Base-by-base conservation (phyloP, 2,888 invertebrate species). In the Germaria angustata region DNA sequence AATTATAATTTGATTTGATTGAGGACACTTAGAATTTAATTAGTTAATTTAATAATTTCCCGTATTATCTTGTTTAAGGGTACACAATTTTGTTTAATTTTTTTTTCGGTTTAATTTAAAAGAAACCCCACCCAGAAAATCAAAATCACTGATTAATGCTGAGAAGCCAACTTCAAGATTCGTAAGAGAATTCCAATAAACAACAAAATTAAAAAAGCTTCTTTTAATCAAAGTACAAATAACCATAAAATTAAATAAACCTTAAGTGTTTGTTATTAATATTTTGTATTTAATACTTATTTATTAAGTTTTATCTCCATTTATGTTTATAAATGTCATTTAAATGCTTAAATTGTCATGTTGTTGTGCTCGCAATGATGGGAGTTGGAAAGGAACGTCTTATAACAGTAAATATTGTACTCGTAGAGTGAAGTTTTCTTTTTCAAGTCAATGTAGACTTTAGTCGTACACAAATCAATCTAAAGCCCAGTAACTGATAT, bases 321-420 rank as follows among this genome's bases (percentile, higher is more conserved):
- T 39, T 81, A 61, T 59, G 53, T 76, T 77, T 81, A 77, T 63
- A 61, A 66, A 59, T 76, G 72, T 68, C 77, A 77, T 73, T 81
- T 73, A 81, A 77, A 72, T 77, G 81, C 81, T 73, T 77, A 39
- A 77, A 77, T 63, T 72, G 77, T 81, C 72, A 72, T 65, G 66
- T 55, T 53, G 68, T 46, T 36, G 59, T 24, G 46, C 13, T 53
- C 11, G 9, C n/a, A 68, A n/a, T 20, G 41, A 36, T 69, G 55
- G 15, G 53, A 72, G 32, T 34, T 17, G 36, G 28, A 68, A 32
- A 24, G 36, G 15, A 75, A 75, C 61, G 61, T 77, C 55, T 72
- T 77, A 63, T 81, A 81, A 81, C 81, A 72, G 81, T 81, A 81
- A 77, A 81, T 73, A 77, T 77, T 46, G 66, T 81, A 68, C 6